Evolutionary conservation across 2,888 invertebrate genomes (phyloP).

Genomic region (Corythucha ciliata): DNA sequence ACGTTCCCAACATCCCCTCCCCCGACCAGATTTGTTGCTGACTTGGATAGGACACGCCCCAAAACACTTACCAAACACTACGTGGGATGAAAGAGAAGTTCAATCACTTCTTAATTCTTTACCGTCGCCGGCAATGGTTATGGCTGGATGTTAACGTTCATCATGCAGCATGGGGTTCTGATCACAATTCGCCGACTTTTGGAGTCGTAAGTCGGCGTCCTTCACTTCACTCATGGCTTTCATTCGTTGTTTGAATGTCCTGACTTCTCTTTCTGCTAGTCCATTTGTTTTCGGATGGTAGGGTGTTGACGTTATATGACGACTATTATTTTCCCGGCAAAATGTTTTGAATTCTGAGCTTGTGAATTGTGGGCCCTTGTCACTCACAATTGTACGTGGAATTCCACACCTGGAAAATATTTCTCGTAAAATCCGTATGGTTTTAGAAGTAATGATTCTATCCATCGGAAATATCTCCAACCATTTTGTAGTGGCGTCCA

Average conservation of each 20-base stretch:
- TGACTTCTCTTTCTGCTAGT: conserved; percentile 35
- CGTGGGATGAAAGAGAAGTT: too few relatives aligned
- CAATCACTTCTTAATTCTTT: too few relatives aligned
- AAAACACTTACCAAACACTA: too few relatives aligned
- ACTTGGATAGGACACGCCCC: too few relatives aligned
- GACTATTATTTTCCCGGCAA: background rate
- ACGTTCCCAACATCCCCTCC: too few relatives aligned
- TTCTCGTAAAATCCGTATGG: background rate
- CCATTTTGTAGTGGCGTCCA: conserved; percentile 34
- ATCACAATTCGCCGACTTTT: too few relatives aligned
- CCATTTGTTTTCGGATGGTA: conserved; percentile 33
- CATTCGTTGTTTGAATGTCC: conserved; percentile 32
- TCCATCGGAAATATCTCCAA: conserved; percentile 21
- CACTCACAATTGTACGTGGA: conserved; percentile 24
- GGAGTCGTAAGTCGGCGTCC: too few relatives aligned
- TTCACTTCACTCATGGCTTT: too few relatives aligned
- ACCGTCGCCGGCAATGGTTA: too few relatives aligned
- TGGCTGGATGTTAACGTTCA: too few relatives aligned
- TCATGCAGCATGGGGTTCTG: too few relatives aligned
- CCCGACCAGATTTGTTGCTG: too few relatives aligned
- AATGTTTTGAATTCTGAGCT: background rate
- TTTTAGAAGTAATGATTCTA: background rate
- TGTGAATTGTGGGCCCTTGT: conserved; percentile 8
- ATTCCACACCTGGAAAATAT: conserved; percentile 26
- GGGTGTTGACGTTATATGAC: conserved; percentile 23